Evolutionary conservation across 1,140 invertebrate species (phyloP), one percentile per base, ranked within the genome.

Genomic region (Habropoda laboriosa): DNA sequence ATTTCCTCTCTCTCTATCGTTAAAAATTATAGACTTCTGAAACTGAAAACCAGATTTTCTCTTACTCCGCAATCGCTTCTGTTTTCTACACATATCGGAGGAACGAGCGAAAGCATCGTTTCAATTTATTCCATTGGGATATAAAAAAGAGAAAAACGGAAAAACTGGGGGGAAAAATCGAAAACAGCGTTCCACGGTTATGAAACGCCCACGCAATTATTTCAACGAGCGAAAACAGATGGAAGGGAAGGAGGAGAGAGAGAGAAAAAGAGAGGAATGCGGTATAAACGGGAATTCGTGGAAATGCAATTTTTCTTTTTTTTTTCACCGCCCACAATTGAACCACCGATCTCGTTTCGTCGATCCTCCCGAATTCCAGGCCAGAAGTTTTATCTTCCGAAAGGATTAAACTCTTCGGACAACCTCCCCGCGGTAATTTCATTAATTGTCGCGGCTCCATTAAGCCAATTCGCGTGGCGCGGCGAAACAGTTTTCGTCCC

Each of bases 391-490:
- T 4, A 3, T 27, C 35, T 24, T 45, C 45, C 13, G 35, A 12
- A 18, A 27, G 42, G 24, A 30, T 30, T 13, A 61, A 51, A 40
- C 58, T 64, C 47, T 64, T 51, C 72, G 38, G 5, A 40, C 51
- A 32, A 13, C 58, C 40, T 18, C 42, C 21, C 51, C 24, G 57
- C 60, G 35, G 35, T 53, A 66, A 66, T 75, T 75, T 55, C 60
- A 42, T 75, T 75, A 51, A 66, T 75, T 75, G 55, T 32, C 47
- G 24, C 72, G 47, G 10, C 61, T 42, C 27, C 72, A 55, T 75
- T 75, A 64, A 74, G 47, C 72, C 35, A 51, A 30, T 74, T 64
- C 35, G 49, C 71, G 40, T 21, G n/a, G n/a, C n/a, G 71, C 42
- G 49, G 1, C 42, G 57, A 61, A 38, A 61, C 42, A 49, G 16